phyloP scores from a whole-genome alignment of 2,797 vertebrate genomes.

The Lithobates sylvaticus region DNA sequence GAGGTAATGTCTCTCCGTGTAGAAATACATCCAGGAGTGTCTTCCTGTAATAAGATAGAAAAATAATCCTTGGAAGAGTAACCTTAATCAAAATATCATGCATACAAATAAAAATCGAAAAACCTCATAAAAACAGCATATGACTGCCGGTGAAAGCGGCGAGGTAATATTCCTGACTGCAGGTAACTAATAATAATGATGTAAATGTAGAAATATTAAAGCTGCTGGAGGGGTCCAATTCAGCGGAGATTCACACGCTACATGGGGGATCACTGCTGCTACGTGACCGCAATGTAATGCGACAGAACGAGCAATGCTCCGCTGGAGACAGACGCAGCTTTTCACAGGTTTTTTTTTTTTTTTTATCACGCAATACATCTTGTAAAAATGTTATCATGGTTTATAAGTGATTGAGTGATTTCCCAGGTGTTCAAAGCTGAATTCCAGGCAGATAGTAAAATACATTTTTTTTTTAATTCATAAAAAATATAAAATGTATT shows the following conservation, averaged over 20 bases:
- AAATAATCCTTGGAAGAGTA: conserved; percentile 10
- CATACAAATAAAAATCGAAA: conserved; percentile 37
- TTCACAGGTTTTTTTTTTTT: not conserved
- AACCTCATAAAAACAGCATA: conserved; percentile 34
- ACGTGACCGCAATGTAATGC: conserved; percentile 19
- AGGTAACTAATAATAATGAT: conserved; percentile 38
- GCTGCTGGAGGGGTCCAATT: conserved; percentile 37
- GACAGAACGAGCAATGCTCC: not conserved
- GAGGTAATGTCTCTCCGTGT: not conserved
- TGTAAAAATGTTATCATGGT: not conserved
- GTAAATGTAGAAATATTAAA: conserved; percentile 29
- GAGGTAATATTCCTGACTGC: conserved; percentile 31
- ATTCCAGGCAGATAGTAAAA: too few relatives aligned
- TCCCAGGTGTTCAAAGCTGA: not conserved
- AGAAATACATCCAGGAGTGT: not conserved
- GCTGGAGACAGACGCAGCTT: not conserved
- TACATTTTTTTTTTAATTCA: too few relatives aligned
- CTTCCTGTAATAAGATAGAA: conserved; percentile 16
- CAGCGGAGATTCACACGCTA: conserved; percentile 19
- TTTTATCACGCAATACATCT: not conserved
- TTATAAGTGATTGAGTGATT: not conserved
- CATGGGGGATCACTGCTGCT: not conserved
- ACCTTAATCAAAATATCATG: conserved; percentile 46
- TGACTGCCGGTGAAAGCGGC: not conserved
- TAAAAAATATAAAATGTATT: not conserved